These are phyloP conservation scores for Riparia riparia DNA, from an alignment of 2,113 vertebrate species.

Conservation along the genomic window DNA sequence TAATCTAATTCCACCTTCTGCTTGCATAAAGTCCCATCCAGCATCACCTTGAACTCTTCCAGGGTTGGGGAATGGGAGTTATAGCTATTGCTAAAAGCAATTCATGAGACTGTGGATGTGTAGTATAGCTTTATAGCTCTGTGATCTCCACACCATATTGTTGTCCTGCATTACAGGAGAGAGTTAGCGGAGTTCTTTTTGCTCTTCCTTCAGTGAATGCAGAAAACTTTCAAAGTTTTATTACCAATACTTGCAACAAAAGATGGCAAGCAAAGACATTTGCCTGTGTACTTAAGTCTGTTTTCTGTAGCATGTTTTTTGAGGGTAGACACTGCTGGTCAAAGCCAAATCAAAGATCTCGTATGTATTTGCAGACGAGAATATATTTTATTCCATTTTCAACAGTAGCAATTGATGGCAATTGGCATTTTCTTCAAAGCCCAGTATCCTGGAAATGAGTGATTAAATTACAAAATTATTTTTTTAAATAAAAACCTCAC, in stretches of 20 bases:
- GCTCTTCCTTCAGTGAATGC: neutral
- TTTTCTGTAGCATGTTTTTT: neutral
- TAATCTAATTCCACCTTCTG: neutral
- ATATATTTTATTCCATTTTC: neutral
- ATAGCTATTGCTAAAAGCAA: neutral
- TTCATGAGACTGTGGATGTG: neutral
- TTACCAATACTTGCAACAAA: neutral
- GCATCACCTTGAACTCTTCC: neutral
- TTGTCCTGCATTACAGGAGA: neutral
- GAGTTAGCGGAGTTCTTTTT: neutral
- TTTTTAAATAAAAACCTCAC: neutral
- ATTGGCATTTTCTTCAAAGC: neutral
- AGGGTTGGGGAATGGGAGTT: neutral
- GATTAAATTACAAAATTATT: neutral
- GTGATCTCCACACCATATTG: neutral
- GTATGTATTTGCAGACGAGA: neutral
- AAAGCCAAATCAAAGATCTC: neutral
- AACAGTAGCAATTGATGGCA: neutral
- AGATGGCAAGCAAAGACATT: neutral
- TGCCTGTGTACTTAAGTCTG: neutral
- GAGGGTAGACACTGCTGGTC: neutral
- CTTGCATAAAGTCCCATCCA: too few relatives aligned
- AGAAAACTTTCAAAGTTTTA: neutral
- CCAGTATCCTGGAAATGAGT: neutral
- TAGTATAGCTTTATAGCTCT: neutral